phyloP scores from a whole-genome alignment of 2,888 invertebrate genomes.

The Meteorus cinctellus region DNA sequence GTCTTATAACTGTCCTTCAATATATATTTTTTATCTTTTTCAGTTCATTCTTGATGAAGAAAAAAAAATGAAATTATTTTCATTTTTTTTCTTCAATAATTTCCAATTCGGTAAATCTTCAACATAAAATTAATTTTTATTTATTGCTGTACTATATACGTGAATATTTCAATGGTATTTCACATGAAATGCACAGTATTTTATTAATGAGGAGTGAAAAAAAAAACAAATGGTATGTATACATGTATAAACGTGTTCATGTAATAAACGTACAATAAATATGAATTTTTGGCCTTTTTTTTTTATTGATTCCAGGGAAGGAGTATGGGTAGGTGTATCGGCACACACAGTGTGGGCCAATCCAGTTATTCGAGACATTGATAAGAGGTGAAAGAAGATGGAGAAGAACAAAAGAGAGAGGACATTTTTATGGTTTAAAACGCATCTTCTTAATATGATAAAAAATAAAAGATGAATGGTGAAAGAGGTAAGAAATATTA shows the following conservation, averaged over 20 bases:
- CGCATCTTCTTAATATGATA: background rate
- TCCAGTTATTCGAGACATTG: constrained; percentile 61
- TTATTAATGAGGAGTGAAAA: too few species aligned
- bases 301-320: constrained; percentile 23
- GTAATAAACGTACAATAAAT: background rate
- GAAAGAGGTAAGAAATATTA: too few species aligned
- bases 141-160: too few species aligned
- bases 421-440: background rate
- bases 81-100: background rate
- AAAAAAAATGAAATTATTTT: background rate
- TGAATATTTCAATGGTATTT: too few species aligned
- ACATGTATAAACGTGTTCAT: background rate
- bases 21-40: constrained; percentile 11
- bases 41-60: constrained; percentile 10
- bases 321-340: constrained; percentile 57
- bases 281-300: background rate
- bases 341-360: constrained; percentile 61
- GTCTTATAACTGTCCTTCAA: constrained; percentile 29
- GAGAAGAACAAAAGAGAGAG: constrained; percentile 16
- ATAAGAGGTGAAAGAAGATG: constrained; percentile 49
- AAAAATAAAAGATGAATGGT: background rate
- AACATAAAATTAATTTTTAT: too few species aligned
- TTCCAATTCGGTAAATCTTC: too few species aligned
- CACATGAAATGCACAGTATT: too few species aligned
- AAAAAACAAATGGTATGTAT: background rate